Evolutionary conservation across 2,888 invertebrate species (phyloP).

Genomic region (Trimorus sp.): DNA sequence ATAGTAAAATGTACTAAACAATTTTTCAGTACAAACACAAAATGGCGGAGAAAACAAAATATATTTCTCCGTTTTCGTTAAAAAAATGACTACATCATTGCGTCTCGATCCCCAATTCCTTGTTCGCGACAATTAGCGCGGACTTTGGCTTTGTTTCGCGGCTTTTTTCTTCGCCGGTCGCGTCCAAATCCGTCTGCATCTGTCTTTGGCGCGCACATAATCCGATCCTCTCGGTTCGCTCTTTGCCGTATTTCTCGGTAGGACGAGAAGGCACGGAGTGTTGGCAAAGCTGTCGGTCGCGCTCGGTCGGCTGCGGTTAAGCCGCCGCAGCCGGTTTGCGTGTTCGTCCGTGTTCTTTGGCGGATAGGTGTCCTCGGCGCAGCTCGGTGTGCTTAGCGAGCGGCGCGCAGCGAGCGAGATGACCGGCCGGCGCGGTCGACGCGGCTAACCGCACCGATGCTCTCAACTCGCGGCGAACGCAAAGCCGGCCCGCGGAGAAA

Average conservation of each 20-base stretch:
- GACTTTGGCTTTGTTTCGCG: conserved; percentile 64
- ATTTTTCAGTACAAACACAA: too few relatives aligned
- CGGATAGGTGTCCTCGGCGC: conserved; percentile 79
- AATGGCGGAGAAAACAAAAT: too few relatives aligned
- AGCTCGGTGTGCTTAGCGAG: conserved; percentile 72
- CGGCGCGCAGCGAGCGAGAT: conserved; percentile 47
- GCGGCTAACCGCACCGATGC: conserved; percentile 80
- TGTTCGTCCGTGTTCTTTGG: conserved; percentile 70
- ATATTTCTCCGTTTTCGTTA: too few relatives aligned
- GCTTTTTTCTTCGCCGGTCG: conserved; percentile 43
- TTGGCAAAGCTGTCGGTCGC: conserved; percentile 65
- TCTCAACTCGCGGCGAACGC: conserved; percentile 78
- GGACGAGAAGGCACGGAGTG: conserved; percentile 62
- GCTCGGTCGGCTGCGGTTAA: conserved; percentile 77
- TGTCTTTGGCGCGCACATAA: conserved; percentile 30
- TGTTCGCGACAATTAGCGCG: too few relatives aligned
- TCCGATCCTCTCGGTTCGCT: conserved; percentile 50
- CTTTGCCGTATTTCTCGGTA: conserved; percentile 65
- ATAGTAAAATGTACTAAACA: too few relatives aligned
- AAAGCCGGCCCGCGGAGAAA: conserved; percentile 17
- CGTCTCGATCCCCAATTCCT: too few relatives aligned
- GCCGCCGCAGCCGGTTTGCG: conserved; percentile 77
- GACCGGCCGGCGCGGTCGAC: conserved; percentile 75
- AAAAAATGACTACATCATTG: too few relatives aligned
- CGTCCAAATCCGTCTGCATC: conserved; percentile 37